These are phyloP conservation scores for Pristionchus arcanus DNA, from an alignment of 2,888 invertebrate genomes.

Conservation along the genomic window DNA sequence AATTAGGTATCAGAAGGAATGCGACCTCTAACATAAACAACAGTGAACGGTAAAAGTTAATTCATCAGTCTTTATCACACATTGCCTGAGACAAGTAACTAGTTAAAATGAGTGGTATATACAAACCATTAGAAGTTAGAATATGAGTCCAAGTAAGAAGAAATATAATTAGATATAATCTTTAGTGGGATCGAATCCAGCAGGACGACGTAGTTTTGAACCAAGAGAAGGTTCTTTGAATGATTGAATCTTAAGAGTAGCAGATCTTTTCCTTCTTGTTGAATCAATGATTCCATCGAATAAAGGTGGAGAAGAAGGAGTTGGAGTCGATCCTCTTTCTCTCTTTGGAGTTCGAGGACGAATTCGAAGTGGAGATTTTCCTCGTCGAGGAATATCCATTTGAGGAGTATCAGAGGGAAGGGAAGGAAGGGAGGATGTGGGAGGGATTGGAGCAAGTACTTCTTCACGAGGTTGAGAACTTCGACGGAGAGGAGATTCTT, in stretches of 20 bases:
- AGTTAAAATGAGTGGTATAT: slow-evolving; percentile 39
- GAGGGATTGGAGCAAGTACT: not conserved
- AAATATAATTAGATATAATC: slow-evolving; percentile 30
- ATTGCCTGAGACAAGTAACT: slow-evolving; percentile 6
- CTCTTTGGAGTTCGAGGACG: slow-evolving; percentile 48
- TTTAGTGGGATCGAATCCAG: slow-evolving; percentile 49
- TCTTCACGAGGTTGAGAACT: not conserved
- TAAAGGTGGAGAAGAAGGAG: slow-evolving; percentile 33
- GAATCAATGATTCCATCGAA: slow-evolving; percentile 46
- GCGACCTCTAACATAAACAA: not conserved
- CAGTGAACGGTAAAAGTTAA: not conserved
- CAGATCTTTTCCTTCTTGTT: slow-evolving; percentile 41
- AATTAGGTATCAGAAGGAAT: not conserved
- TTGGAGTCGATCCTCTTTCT: slow-evolving; percentile 22
- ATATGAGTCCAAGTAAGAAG: not conserved
- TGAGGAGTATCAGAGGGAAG: not conserved
- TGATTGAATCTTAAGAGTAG: slow-evolving; percentile 52
- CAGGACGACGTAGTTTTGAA: slow-evolving; percentile 46
- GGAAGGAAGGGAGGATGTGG: not conserved
- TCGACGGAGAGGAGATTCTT: slow-evolving; percentile 45
- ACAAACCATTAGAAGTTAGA: slow-evolving; percentile 32
- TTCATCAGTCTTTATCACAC: slow-evolving; percentile 42
- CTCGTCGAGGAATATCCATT: slow-evolving; percentile 25
- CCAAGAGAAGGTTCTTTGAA: slow-evolving; percentile 53
- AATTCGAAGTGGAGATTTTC: slow-evolving; percentile 41